Conservation (phyloP, 2,113 vertebrate genomes). For the Odontesthes bonariensis region DNA sequence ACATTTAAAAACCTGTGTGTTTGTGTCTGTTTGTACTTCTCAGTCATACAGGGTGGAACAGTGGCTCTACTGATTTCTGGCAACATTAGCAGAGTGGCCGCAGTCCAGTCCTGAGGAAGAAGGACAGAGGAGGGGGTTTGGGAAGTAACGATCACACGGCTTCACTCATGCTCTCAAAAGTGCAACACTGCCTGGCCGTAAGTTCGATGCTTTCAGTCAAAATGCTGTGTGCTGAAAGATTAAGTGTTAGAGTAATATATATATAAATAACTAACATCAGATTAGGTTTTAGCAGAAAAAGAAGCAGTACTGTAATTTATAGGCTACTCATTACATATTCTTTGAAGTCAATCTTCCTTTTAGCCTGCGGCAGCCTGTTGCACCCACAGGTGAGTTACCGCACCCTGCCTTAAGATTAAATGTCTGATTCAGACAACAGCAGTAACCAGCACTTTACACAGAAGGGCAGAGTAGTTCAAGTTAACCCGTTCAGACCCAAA, state of each 20-base stretch:
- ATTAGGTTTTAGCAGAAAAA: not conserved
- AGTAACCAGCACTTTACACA: slow-evolving; percentile 1
- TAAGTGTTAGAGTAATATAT: not conserved
- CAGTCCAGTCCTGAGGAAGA: slow-evolving; percentile 19
- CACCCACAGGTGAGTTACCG: slow-evolving; percentile 19
- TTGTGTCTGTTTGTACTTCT: not conserved
- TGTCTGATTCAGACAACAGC: not conserved
- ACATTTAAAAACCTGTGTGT: not conserved
- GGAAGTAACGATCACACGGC: slow-evolving; percentile 43
- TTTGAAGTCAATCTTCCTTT: not conserved
- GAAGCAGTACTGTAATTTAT: not conserved
- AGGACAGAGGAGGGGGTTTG: slow-evolving; percentile 33
- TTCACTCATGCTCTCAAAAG: slow-evolving; percentile 62
- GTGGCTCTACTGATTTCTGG: slow-evolving; percentile 50
- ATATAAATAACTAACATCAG: not conserved
- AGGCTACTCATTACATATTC: not conserved
- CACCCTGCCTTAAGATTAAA: slow-evolving; percentile 27
- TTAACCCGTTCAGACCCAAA: not conserved
- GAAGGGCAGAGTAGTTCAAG: not conserved
- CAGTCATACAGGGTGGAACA: slow-evolving; percentile 28
- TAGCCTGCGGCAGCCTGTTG: not conserved
- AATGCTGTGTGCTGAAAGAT: not conserved
- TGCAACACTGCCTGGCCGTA: not conserved
- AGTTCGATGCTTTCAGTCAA: slow-evolving; percentile 13
- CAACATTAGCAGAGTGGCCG: slow-evolving; percentile 36